Evolutionary conservation across 2,797 vertebrate genomes (phyloP).

Genomic region (Parotocinclus haroldoi): DNA sequence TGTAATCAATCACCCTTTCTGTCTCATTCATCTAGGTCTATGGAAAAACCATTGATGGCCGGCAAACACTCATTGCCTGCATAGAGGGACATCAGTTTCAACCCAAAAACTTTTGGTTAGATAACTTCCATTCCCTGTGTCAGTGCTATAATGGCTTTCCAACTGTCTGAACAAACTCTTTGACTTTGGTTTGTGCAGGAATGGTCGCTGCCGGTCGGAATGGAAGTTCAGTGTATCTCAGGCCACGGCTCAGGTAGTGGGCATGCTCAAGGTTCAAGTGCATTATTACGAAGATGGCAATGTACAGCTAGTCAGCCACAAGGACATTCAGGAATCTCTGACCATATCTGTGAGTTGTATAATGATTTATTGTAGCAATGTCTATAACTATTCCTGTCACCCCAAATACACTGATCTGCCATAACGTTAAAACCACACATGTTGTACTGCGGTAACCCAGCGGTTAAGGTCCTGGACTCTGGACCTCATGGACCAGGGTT

Average conservation of each 20-base stretch:
- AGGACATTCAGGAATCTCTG: slow-evolving; percentile 85
- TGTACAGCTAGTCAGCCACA: slow-evolving; percentile 94
- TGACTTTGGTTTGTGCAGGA: slow-evolving; percentile 67
- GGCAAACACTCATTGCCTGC: slow-evolving; percentile 92
- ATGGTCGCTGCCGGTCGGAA: slow-evolving; percentile 91
- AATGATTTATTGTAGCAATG: no score
- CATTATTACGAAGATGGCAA: slow-evolving; percentile 98
- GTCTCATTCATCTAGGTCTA: slow-evolving; percentile 77
- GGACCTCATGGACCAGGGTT: no score
- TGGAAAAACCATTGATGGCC: slow-evolving; percentile 90
- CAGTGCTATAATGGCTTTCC: background rate
- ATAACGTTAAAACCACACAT: no score
- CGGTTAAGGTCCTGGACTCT: no score
- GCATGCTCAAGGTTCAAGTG: slow-evolving; percentile 93
- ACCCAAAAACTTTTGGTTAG: slow-evolving; percentile 94
- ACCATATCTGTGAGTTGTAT: slow-evolving; percentile 81
- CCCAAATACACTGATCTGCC: no score
- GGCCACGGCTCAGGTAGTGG: slow-evolving; percentile 79
- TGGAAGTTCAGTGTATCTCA: slow-evolving; percentile 92
- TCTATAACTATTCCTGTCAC: no score
- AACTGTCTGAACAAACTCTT: background rate
- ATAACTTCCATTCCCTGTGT: background rate
- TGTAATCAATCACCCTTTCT: background rate
- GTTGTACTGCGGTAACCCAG: no score
- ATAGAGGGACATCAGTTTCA: slow-evolving; percentile 96